Conservation (phyloP, 1,140 invertebrate genomes). For the Phenacoccus solenopsis region DNA sequence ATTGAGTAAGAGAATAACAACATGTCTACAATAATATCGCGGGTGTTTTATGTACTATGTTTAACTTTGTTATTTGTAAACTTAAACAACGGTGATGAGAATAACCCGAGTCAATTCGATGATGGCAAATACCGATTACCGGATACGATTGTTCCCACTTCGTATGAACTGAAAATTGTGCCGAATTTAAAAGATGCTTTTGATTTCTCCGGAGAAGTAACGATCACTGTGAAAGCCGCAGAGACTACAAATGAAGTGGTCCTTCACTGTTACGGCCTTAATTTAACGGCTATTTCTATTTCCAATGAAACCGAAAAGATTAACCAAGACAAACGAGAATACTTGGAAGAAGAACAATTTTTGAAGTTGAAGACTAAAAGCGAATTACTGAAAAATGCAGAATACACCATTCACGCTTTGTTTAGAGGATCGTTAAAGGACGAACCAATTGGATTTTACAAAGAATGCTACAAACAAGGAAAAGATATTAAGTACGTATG, state of each 20-base stretch:
- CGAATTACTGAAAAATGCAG: neutral
- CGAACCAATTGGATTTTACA: neutral
- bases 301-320: neutral
- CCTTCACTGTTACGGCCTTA: neutral
- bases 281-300: neutral
- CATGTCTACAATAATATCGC: neutral
- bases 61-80: neutral
- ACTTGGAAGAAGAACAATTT: neutral
- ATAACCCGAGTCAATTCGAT: neutral
- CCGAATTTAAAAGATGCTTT: conserved; percentile 43
- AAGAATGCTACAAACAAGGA: neutral
- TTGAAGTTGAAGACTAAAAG: neutral
- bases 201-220: conserved; percentile 41
- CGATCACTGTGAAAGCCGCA: neutral
- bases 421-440: neutral
- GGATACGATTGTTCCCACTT: conserved; percentile 42
- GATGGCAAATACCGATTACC: conserved; percentile 43
- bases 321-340: neutral
- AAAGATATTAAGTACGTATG: neutral
- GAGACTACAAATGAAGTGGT: neutral
- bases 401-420: neutral
- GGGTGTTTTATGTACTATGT: neutral
- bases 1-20: too few species aligned
- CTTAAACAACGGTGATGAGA: too few species aligned
- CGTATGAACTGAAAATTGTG: conserved; percentile 50